Evolutionary conservation across 2,113 vertebrate species (phyloP).

Genomic region (Neogobius melanostomus): DNA sequence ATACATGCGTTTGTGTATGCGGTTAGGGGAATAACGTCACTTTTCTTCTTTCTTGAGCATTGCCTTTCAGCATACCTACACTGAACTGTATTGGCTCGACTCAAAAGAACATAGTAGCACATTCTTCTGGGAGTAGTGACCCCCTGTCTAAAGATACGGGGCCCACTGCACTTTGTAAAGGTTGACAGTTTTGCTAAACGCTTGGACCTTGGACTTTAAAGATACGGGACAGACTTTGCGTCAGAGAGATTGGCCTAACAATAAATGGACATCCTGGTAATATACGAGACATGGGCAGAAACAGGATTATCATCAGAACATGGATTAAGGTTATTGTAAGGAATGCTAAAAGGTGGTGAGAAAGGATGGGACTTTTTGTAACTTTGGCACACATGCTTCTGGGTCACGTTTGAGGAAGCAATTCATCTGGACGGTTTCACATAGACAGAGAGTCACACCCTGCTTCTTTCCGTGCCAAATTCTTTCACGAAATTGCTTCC

Average conservation of each 20-base stretch:
- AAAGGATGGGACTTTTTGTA: slow-evolving; percentile 5
- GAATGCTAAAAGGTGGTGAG: background rate
- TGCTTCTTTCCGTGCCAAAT: slow-evolving; percentile 18
- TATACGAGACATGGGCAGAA: slow-evolving; percentile 33
- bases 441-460: slow-evolving; percentile 19
- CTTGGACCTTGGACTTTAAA: slow-evolving; percentile 3
- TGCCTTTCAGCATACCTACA: too few relatives aligned
- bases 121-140: slow-evolving; percentile 4
- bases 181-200: slow-evolving; percentile 8
- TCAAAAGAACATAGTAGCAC: slow-evolving; percentile 11
- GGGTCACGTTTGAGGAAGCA: slow-evolving; percentile 17
- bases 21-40: too few relatives aligned
- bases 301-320: slow-evolving; percentile 33
- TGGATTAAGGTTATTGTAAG: background rate
- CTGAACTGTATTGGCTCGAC: slow-evolving; percentile 10
- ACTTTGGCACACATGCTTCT: slow-evolving; percentile 3
- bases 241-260: slow-evolving; percentile 29
- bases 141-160: slow-evolving; percentile 15
- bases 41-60: too few relatives aligned
- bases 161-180: slow-evolving; percentile 2
- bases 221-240: slow-evolving; percentile 29
- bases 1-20: background rate
- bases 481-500: slow-evolving; percentile 29
- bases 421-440: slow-evolving; percentile 17
- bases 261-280: slow-evolving; percentile 19